These are phyloP conservation scores for Pteria penguin DNA, from an alignment of 2,888 invertebrate species.

Conservation along the genomic window DNA sequence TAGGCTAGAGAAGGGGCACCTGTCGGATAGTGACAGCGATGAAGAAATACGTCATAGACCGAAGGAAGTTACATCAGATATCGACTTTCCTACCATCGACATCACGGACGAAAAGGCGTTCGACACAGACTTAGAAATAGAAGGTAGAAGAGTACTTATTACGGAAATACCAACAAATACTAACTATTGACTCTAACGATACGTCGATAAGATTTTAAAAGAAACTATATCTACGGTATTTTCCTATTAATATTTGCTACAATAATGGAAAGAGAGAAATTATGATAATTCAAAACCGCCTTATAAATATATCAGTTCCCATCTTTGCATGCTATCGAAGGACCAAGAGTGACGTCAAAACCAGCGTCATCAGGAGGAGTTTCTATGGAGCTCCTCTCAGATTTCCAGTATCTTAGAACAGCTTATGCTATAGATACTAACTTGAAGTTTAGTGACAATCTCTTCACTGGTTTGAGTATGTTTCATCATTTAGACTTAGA, in stretches of 20 bases:
- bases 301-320: too few relatives aligned
- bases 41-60: slow-evolving; percentile 48
- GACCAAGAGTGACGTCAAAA: slow-evolving; percentile 4
- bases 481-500: too few relatives aligned
- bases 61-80: slow-evolving; percentile 50
- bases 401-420: slow-evolving; percentile 40
- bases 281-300: too few relatives aligned
- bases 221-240: too few relatives aligned
- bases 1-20: slow-evolving; percentile 53
- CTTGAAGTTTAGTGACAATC: slow-evolving; percentile 39
- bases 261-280: too few relatives aligned
- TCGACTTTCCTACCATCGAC: slow-evolving; percentile 61
- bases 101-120: slow-evolving; percentile 74
- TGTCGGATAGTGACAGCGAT: slow-evolving; percentile 66
- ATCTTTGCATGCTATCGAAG: slow-evolving; percentile 23
- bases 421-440: slow-evolving; percentile 41
- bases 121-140: slow-evolving; percentile 78
- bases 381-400: slow-evolving; percentile 31
- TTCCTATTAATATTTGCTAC: too few relatives aligned
- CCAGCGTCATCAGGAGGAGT: slow-evolving; percentile 13
- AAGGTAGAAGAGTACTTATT: too few relatives aligned
- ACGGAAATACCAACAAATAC: too few relatives aligned
- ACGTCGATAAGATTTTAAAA: too few relatives aligned
- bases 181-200: too few relatives aligned
- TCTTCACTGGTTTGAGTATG: slow-evolving; percentile 42